Evolutionary conservation across 2,888 invertebrate species (phyloP).

Genomic region (Chalcosyrphus nemorum): DNA sequence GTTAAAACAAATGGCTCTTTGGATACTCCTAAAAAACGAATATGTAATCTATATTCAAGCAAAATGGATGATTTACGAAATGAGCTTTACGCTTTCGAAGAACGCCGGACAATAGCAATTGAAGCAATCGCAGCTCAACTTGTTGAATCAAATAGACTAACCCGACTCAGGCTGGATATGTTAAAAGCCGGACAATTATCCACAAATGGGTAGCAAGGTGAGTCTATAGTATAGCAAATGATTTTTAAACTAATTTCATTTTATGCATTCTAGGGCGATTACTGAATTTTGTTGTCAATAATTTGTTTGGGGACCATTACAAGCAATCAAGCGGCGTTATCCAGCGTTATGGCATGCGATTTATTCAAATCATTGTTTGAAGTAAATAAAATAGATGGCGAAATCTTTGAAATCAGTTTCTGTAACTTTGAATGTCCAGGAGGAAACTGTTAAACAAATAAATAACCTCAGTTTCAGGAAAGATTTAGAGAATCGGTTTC

Average conservation of each 20-base stretch:
- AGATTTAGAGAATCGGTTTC: too few relatives aligned
- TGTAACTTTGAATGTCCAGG: too few relatives aligned
- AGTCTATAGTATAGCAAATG: neutral
- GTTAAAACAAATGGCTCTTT: neutral
- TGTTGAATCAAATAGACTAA: neutral
- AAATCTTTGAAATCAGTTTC: too few relatives aligned
- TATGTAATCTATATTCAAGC: neutral
- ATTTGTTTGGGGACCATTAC: too few relatives aligned
- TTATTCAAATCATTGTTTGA: too few relatives aligned
- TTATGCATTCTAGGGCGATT: neutral
- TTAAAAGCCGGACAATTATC: neutral
- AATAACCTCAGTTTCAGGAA: too few relatives aligned
- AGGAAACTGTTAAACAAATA: too few relatives aligned
- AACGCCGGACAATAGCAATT: constrained; percentile 11
- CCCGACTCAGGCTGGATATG: neutral
- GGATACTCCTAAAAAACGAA: neutral
- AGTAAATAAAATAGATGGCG: too few relatives aligned
- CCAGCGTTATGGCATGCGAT: too few relatives aligned
- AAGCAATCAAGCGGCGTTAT: too few relatives aligned
- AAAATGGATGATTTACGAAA: neutral
- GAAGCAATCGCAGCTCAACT: constrained; percentile 14
- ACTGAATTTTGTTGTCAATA: neutral
- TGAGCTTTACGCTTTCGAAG: neutral
- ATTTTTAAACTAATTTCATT: neutral
- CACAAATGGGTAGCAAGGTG: neutral